phyloP scores from a whole-genome alignment of 2,113 vertebrate genomes.

The Oncorhynchus nerka region DNA sequence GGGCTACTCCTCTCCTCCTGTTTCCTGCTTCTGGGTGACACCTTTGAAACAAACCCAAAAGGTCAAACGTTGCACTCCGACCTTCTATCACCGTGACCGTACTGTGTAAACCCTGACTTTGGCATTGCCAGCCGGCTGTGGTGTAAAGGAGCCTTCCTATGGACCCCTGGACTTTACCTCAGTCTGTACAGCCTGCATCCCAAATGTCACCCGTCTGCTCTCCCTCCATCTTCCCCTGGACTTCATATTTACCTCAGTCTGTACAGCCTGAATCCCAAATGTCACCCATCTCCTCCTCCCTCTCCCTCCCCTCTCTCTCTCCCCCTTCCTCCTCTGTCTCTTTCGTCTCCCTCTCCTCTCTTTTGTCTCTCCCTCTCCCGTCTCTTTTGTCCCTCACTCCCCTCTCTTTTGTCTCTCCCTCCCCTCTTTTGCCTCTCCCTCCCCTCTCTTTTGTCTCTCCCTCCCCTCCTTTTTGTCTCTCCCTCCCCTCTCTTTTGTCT shows the following conservation, averaged over 20 bases:
- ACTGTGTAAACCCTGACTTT: not conserved
- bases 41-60: not conserved
- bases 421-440: no score
- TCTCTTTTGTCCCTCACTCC: no score
- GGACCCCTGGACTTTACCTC: no score
- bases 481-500: no score
- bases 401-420: no score
- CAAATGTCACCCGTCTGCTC: not conserved
- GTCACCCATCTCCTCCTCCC: not conserved
- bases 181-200: no score
- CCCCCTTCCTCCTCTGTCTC: no score
- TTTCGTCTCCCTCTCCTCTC: not conserved
- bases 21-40: not conserved
- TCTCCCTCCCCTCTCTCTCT: not conserved
- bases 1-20: not conserved
- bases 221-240: no score
- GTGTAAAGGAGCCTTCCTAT: not conserved
- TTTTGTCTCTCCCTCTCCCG: rapidly evolving
- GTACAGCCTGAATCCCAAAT: not conserved
- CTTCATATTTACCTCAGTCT: no score
- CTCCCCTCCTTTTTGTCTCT: no score
- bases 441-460: no score
- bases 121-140: not conserved
- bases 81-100: not conserved
- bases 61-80: not conserved